Percentiles rank a stretch among this genome's conserved stretches.
phyloP scores from a whole-genome alignment of 2,113 vertebrate species.

The Cryptotis parvus region DNA sequence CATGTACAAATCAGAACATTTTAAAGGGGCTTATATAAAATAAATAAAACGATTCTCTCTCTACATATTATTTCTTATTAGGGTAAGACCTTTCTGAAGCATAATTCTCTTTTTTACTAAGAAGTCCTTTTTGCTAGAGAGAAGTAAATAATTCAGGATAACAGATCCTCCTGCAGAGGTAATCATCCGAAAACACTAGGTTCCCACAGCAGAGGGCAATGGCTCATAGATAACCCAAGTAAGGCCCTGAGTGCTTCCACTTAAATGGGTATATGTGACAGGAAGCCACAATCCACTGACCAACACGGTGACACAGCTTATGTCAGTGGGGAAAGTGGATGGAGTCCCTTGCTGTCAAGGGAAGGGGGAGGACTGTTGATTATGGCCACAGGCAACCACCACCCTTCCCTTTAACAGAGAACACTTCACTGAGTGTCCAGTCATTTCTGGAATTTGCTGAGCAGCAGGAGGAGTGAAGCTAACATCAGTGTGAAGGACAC shows the following conservation, averaged over 20 bases:
- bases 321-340: neutral
- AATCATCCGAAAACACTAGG: too few relatives aligned
- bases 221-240: neutral
- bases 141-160: neutral
- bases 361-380: too few relatives aligned
- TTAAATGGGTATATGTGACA: too few relatives aligned
- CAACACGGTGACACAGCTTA: neutral
- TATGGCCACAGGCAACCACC: too few relatives aligned
- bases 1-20: neutral
- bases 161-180: neutral
- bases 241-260: neutral
- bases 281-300: too few relatives aligned
- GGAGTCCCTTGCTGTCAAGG: too few relatives aligned
- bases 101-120: neutral
- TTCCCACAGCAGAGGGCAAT: neutral
- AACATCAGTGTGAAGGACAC: neutral
- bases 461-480: slow-evolving; percentile 12
- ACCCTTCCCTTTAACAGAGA: too few relatives aligned
- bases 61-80: neutral
- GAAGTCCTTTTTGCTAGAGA: neutral
- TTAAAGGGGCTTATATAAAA: neutral
- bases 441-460: too few relatives aligned
- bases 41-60: neutral
- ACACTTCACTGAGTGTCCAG: too few relatives aligned
- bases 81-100: neutral